phyloP scores from a whole-genome alignment of 2,113 vertebrate species.

The Aythya baeri region DNA sequence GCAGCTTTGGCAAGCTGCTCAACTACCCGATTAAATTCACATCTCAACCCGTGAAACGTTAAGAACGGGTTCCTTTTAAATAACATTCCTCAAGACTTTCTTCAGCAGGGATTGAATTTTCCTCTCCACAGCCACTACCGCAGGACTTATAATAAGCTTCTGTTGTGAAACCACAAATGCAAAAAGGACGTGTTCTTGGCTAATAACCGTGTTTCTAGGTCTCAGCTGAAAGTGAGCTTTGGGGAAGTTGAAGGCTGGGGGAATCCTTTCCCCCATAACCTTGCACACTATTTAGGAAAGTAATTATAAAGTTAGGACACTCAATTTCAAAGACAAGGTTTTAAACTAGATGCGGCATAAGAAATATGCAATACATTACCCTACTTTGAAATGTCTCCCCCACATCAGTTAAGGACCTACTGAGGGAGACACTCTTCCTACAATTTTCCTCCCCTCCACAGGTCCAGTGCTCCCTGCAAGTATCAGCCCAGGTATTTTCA shows the following conservation, averaged over 20 bases:
- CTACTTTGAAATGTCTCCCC: background rate
- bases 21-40: background rate
- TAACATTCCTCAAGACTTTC: background rate
- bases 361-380: background rate
- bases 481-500: background rate
- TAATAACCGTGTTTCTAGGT: background rate
- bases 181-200: background rate
- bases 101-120: background rate
- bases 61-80: background rate
- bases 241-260: background rate
- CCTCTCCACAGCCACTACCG: background rate
- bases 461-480: fast-evolving
- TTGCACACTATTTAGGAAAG: background rate
- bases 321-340: background rate
- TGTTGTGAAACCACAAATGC: background rate
- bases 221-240: background rate
- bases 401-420: background rate
- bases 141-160: background rate
- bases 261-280: background rate
- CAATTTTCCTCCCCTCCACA: background rate
- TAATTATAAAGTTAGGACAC: background rate
- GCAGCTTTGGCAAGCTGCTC: background rate
- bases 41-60: background rate
- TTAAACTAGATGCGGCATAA: background rate
- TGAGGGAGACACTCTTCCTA: fast-evolving